Evolutionary conservation across 2,797 vertebrate species (phyloP).

Genomic region (Argentina silus): DNA sequence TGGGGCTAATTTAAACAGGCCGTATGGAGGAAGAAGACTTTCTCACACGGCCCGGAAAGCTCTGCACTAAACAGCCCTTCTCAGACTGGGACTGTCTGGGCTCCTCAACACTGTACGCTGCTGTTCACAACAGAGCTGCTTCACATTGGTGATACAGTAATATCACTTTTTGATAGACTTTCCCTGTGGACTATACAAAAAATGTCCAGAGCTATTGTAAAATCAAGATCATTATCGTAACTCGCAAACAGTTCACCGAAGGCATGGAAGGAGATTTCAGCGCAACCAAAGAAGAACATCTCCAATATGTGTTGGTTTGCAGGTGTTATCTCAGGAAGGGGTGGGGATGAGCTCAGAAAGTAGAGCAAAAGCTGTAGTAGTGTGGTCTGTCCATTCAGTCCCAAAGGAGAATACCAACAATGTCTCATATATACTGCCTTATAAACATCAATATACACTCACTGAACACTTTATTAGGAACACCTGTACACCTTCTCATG

Average conservation of each 20-base stretch:
- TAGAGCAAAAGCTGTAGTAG: slow-evolving; percentile 28
- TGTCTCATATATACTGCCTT: slow-evolving; percentile 23
- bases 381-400: slow-evolving; percentile 38
- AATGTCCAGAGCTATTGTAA: slow-evolving; percentile 56
- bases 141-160: not conserved
- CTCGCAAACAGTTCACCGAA: slow-evolving; percentile 52
- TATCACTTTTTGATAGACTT: not conserved
- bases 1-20: slow-evolving; percentile 71
- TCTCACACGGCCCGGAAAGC: slow-evolving; percentile 59
- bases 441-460: slow-evolving; percentile 20
- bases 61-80: slow-evolving; percentile 22
- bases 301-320: slow-evolving; percentile 52
- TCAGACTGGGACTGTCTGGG: slow-evolving; percentile 22
- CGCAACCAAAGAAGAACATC: slow-evolving; percentile 18
- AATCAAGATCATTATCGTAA: slow-evolving; percentile 41
- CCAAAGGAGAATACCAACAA: slow-evolving; percentile 50
- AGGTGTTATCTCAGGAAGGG: slow-evolving; percentile 70
- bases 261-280: slow-evolving; percentile 33
- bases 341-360: slow-evolving; percentile 23
- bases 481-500: too few species aligned
- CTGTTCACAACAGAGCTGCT: slow-evolving; percentile 19
- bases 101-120: slow-evolving; percentile 28
- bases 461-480: too few species aligned
- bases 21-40: slow-evolving; percentile 62
- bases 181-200: slow-evolving; percentile 21